phyloP scores from a whole-genome alignment of 2,113 vertebrate species.

The Carettochelys insculpta region DNA sequence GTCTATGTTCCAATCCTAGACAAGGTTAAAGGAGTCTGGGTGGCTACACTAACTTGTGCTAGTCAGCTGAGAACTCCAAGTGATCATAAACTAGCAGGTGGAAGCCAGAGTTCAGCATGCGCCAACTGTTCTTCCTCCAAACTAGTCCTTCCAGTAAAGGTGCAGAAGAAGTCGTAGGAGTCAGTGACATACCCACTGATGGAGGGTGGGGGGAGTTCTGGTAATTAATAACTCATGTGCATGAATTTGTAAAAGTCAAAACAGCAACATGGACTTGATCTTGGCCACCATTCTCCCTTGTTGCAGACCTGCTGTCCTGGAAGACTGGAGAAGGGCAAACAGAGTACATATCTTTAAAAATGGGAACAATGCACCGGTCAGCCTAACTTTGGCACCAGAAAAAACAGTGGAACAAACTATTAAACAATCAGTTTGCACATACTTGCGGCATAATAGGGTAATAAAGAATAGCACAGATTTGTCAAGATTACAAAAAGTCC shows the following conservation, averaged over 20 bases:
- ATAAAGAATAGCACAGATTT: background rate
- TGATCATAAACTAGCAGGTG: background rate
- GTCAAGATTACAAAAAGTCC: no score
- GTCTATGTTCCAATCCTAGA: background rate
- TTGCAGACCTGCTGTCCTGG: no score
- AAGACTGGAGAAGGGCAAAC: no score
- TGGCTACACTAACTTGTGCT: background rate
- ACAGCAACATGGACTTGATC: no score
- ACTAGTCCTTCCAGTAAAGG: background rate
- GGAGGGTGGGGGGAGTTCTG: no score
- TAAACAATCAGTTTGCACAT: background rate
- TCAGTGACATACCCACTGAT: fast-evolving
- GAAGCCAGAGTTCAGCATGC: background rate
- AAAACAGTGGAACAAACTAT: background rate
- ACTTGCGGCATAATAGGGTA: background rate
- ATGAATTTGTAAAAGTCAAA: no score
- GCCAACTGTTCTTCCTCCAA: fast-evolving
- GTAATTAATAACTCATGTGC: no score
- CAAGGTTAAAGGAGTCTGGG: background rate
- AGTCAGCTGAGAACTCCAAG: background rate
- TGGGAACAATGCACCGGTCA: no score
- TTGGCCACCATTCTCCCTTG: no score
- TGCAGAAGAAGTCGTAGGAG: background rate
- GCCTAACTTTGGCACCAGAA: background rate
- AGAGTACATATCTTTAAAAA: no score